Percentiles rank a stretch among this genome's conserved stretches.
phyloP scores from a whole-genome alignment of 2,797 vertebrate species.

The Pterois miles region DNA sequence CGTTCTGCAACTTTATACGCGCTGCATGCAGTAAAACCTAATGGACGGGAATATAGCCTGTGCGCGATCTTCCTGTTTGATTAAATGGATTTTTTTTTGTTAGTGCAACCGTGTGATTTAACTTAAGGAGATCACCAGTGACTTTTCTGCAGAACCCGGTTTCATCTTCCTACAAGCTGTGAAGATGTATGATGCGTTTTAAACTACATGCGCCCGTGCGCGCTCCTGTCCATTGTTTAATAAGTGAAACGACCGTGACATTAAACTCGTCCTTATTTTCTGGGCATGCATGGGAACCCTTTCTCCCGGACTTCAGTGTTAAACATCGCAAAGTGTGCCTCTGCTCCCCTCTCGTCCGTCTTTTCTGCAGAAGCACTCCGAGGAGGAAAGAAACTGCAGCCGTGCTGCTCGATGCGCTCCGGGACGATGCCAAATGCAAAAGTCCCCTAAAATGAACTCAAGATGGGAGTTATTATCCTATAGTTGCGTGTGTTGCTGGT shows the following conservation, averaged over 20 bases:
- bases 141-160: background rate
- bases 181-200: background rate
- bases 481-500: background rate
- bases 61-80: constrained; percentile 2
- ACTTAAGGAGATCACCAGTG: background rate
- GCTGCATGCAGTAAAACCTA: constrained; percentile 23
- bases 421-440: background rate
- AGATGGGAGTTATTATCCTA: background rate
- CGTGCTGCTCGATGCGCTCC: background rate
- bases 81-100: background rate
- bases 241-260: background rate
- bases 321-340: constrained; percentile 1
- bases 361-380: constrained; percentile 10
- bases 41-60: background rate
- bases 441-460: background rate
- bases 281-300: background rate
- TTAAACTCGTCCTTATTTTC: background rate
- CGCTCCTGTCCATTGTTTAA: background rate
- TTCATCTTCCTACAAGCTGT: background rate
- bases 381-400: background rate
- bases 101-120: background rate
- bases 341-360: background rate
- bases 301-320: background rate
- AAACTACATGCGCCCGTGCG: background rate
- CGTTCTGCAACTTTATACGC: constrained; percentile 43